Conservation (phyloP, 2,113 vertebrate species). For the Bubo scandiacus region DNA sequence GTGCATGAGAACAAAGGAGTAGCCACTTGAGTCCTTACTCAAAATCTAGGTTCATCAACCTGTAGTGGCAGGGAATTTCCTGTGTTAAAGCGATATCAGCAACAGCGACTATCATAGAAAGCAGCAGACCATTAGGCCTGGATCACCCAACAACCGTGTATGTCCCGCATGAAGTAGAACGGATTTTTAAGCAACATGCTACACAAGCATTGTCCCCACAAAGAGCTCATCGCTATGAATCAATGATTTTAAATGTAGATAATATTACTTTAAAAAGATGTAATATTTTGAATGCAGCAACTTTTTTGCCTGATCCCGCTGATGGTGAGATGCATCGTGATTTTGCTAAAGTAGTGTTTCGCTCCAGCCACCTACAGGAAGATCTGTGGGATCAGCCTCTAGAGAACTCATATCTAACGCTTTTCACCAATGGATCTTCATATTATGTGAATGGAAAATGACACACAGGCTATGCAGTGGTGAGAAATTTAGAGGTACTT, state of each 20-base stretch:
- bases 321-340: rapidly evolving
- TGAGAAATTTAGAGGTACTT: neutral
- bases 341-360: neutral
- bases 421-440: neutral
- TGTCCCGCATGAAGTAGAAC: neutral
- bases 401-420: neutral
- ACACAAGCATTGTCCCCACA: neutral
- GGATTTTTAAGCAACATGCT: neutral
- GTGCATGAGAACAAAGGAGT: neutral
- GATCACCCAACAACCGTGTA: neutral
- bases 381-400: neutral
- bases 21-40: neutral
- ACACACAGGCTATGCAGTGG: neutral
- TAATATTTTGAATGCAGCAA: neutral
- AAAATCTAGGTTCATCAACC: neutral
- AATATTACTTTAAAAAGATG: neutral
- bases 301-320: neutral
- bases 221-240: neutral
- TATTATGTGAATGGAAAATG: neutral
- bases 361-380: neutral
- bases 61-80: neutral
- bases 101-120: neutral
- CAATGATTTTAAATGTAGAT: rapidly evolving
- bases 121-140: neutral
- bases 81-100: neutral